Conservation (phyloP, 53 echinoderm and acorn worm species). For the Temnopleurus reevesii region DNA sequence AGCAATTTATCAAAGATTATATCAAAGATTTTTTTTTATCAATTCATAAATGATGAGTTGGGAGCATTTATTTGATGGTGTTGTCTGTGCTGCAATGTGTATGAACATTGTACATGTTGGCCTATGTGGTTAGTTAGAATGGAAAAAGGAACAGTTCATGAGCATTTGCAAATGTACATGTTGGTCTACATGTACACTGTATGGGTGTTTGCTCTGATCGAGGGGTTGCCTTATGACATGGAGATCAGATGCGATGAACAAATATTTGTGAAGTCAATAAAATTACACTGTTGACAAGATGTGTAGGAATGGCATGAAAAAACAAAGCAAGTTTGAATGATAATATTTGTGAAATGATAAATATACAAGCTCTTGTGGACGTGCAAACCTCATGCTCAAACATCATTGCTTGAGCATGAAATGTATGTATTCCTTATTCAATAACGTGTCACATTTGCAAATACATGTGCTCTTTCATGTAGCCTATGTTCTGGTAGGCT, state of each 20-base stretch:
- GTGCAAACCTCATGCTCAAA: neutral
- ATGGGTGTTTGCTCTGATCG: conserved; percentile 28
- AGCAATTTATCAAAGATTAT: no score
- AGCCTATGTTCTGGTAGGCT: no score
- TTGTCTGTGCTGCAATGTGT: no score
- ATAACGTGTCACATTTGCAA: no score
- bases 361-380: neutral
- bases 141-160: neutral
- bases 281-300: conserved; percentile 59
- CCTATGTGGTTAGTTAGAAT: neutral
- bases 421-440: no score
- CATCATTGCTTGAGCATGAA: no score
- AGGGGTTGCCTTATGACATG: conserved; percentile 60
- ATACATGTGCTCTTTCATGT: no score
- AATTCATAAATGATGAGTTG: no score
- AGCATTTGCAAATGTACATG: neutral
- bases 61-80: no score
- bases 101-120: neutral
- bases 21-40: no score
- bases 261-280: conserved; percentile 57
- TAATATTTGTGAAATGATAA: conserved; percentile 35
- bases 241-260: conserved; percentile 55
- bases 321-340: conserved; percentile 12
- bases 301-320: conserved; percentile 40
- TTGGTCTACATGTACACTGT: neutral